Evolutionary conservation across 92 coral and sea anemone species (phyloP).

Genomic region (Porites rus): DNA sequence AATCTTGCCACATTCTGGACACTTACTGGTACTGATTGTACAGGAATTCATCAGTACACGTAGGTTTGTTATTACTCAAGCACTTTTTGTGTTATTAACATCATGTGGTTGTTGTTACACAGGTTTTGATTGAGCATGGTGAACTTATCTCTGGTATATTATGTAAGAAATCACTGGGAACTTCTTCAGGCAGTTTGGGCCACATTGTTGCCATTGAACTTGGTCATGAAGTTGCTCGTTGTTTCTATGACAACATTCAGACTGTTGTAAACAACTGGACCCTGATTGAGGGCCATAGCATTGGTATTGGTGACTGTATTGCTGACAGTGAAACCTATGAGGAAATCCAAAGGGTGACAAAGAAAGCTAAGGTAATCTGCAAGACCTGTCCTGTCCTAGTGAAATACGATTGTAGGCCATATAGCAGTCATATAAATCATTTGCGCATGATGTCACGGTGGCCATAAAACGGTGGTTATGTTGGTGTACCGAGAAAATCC

Average conservation of each 20-base stretch:
- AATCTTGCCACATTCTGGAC: too few relatives aligned
- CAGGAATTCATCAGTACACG: too few relatives aligned
- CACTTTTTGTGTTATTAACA: neutral
- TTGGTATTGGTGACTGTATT: slow-evolving; percentile 99
- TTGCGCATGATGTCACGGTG: too few relatives aligned
- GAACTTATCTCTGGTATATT: slow-evolving; percentile 93
- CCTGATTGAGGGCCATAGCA: slow-evolving; percentile 97
- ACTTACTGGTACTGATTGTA: too few relatives aligned
- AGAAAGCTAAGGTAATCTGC: slow-evolving; percentile 87
- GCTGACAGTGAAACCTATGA: slow-evolving; percentile 99
- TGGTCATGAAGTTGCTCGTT: slow-evolving; percentile 90
- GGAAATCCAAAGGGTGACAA: slow-evolving; percentile 94
- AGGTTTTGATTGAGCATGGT: slow-evolving; percentile 98
- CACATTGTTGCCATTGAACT: slow-evolving; percentile 96
- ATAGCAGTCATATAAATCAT: too few relatives aligned
- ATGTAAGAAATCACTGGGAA: slow-evolving; percentile 95
- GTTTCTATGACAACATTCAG: slow-evolving; percentile 89
- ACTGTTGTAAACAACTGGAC: slow-evolving; percentile 98
- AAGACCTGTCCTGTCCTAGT: neutral
- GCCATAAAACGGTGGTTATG: too few relatives aligned
- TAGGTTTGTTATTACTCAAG: too few relatives aligned
- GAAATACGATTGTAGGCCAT: too few relatives aligned
- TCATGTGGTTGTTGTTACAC: neutral
- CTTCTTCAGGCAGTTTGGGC: slow-evolving; percentile 97
- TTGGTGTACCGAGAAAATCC: too few relatives aligned